These are phyloP conservation scores for Cydia strobilella DNA, from an alignment of 1,140 invertebrate species.

Conservation along the genomic window DNA sequence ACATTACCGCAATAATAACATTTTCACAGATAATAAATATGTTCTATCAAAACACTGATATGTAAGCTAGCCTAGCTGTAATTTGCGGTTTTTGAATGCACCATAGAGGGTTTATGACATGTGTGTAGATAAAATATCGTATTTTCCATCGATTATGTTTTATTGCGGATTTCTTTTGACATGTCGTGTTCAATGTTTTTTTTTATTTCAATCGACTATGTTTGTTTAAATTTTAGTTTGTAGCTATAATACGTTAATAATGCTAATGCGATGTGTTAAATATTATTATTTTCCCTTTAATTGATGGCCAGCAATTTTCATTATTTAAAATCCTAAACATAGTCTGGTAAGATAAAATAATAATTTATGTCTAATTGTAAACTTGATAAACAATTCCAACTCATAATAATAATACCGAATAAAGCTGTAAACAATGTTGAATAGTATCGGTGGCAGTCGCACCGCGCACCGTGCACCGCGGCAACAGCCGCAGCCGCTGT, in stretches of 20 bases:
- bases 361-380: constrained; percentile 41
- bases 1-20: too few relatives aligned
- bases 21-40: too few relatives aligned
- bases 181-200: constrained; percentile 1
- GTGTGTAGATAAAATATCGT: not conserved
- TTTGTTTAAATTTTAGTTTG: not conserved
- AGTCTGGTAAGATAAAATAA: constrained; percentile 46
- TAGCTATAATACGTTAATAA: constrained; percentile 28
- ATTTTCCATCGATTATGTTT: not conserved
- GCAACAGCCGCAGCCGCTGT: not conserved
- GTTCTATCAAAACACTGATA: too few relatives aligned
- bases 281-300: constrained; percentile 39
- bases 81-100: too few relatives aligned
- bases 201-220: not conserved
- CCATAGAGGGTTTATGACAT: too few relatives aligned
- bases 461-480: not conserved
- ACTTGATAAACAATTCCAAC: constrained; percentile 44
- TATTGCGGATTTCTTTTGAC: not conserved
- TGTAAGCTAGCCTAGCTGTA: too few relatives aligned
- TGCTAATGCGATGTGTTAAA: constrained; percentile 37
- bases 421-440: constrained; percentile 34
- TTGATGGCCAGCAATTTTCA: constrained; percentile 50
- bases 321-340: constrained; percentile 45
- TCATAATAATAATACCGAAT: constrained; percentile 40
- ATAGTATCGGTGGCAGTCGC: constrained; percentile 21